Evolutionary conservation across 2,888 invertebrate genomes (phyloP).

Genomic region (Entomobrya proxima): DNA sequence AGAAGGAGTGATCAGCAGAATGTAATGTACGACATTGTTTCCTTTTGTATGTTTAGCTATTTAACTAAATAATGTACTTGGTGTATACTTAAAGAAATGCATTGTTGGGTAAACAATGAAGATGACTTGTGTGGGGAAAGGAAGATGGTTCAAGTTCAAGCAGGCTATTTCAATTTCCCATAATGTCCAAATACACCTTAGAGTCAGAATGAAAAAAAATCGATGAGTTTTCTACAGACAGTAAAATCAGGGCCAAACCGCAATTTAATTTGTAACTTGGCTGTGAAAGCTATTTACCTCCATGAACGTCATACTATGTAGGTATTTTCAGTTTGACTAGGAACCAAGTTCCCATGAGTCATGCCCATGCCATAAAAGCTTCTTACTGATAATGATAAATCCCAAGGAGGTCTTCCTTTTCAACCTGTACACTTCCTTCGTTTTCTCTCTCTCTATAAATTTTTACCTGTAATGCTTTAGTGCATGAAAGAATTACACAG

Average conservation of each 20-base stretch:
- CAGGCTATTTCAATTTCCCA: neutral
- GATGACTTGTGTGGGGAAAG: neutral
- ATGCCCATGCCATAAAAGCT: neutral
- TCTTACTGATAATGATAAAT: neutral
- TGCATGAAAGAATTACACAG: conserved; percentile 11
- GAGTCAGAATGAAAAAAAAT: neutral
- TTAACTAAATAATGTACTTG: neutral
- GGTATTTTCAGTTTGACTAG: too few species aligned
- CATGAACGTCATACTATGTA: too few species aligned
- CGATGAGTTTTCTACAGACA: neutral
- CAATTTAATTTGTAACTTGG: neutral
- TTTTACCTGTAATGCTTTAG: neutral
- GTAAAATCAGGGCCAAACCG: neutral
- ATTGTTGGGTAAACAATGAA: neutral
- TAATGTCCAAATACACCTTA: neutral
- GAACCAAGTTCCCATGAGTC: conserved; percentile 4
- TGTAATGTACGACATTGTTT: neutral
- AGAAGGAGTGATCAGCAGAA: conserved; percentile 9
- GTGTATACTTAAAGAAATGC: neutral
- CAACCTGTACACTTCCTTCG: neutral
- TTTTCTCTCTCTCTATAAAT: neutral
- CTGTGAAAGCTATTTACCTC: too few species aligned
- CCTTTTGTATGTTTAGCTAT: neutral
- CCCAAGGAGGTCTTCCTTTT: conserved; percentile 37
- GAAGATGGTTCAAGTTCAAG: conserved; percentile 42